Base-by-base conservation (phyloP, 2,888 invertebrate species). In the Phyto melanocephala region DNA sequence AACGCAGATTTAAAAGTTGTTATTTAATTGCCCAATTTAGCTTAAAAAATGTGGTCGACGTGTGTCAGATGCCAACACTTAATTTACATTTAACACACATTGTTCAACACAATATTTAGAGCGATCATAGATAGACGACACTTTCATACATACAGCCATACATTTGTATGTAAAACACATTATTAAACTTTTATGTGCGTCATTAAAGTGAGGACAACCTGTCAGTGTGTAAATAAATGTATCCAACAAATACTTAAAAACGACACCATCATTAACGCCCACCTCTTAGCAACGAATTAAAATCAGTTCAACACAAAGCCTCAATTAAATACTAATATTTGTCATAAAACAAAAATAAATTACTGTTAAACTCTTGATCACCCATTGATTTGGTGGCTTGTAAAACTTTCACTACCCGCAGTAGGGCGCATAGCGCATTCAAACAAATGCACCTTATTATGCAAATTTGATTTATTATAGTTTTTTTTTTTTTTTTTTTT, bases 401-500 rank as follows among this genome's bases (percentile, higher is more conserved):
- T 28, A 28, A 15, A 62, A 72, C 60, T 72, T 72, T 62, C 50
- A 72, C 50, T 74, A 33, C 74, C 74, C 45, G 24, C 63, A 56
- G 63, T 65, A 65, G 74, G 65, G 74, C 74, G 56, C 45, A 22
- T 17, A 50, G 40, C n/a, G n/a, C 37, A 35, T 22, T n/a, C 33
- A 33, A 6, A 17, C 15, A 56, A 47, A 20, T 20, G 20, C 22
- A 47, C 3, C 20, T 15, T 28, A 28, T 20, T 40, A 62, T 52
- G 50, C 63, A 42, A 74, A 42, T 54, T 42, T 62, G 62, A 63
- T 74, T 60, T 60, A 71, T 47, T 58, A 47, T 22, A 28, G 28
- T 6, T 6, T n/a, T n/a, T n/a, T n/a, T n/a, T n/a, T n/a, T n/a
- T n/a, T n/a, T n/a, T n/a, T n/a, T n/a, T n/a, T n/a, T n/a, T n/a